A percentile compares a stretch with the other conserved stretches of the same genome.
Conservation (phyloP, 2,888 invertebrate genomes). For the Entomobrya proxima region DNA sequence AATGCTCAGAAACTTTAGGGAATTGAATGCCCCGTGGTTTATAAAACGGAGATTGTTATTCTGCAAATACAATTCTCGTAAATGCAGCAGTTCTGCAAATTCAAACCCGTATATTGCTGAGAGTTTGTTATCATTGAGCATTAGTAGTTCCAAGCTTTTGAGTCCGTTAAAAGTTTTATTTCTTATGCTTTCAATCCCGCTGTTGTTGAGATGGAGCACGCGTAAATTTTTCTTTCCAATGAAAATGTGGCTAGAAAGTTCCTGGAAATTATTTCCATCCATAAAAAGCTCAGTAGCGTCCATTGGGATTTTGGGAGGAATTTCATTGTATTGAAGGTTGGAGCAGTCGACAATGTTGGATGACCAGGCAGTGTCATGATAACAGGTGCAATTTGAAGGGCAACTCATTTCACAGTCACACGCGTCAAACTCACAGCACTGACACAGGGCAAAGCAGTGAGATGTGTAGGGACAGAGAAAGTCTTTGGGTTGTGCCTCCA, state of each 20-base stretch:
- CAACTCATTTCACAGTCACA: slow-evolving; percentile 99
- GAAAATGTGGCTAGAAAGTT: slow-evolving; percentile 91
- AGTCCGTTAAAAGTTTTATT: slow-evolving; percentile 95
- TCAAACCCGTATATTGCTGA: slow-evolving; percentile 86
- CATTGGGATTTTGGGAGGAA: slow-evolving; percentile 92
- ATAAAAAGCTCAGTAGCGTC: slow-evolving; percentile 91
- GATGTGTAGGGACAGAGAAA: slow-evolving; percentile 94
- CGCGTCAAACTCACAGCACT: slow-evolving; percentile 97
- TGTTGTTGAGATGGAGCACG: slow-evolving; percentile 91
- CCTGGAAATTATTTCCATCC: slow-evolving; percentile 89
- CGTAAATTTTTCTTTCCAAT: slow-evolving; percentile 93
- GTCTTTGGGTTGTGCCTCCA: slow-evolving; percentile 87
- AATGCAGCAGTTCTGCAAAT: slow-evolving; percentile 86
- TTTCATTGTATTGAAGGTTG: slow-evolving; percentile 78
- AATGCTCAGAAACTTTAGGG: slow-evolving; percentile 86
- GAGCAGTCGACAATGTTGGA: slow-evolving; percentile 96
- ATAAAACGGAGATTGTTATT: slow-evolving; percentile 85
- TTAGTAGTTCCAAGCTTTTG: slow-evolving; percentile 86
- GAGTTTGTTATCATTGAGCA: slow-evolving; percentile 87
- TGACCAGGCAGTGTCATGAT: slow-evolving; percentile 95
- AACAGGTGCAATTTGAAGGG: slow-evolving; percentile 89
- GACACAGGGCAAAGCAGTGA: slow-evolving; percentile 95
- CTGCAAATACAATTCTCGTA: slow-evolving; percentile 85
- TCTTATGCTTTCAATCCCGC: slow-evolving; percentile 88
- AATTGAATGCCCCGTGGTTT: slow-evolving; percentile 84